Percentiles rank a stretch among this genome's conserved stretches.
These are phyloP conservation scores for Spodoptera exigua DNA, from an alignment of 2,888 invertebrate genomes.

Conservation along the genomic window DNA sequence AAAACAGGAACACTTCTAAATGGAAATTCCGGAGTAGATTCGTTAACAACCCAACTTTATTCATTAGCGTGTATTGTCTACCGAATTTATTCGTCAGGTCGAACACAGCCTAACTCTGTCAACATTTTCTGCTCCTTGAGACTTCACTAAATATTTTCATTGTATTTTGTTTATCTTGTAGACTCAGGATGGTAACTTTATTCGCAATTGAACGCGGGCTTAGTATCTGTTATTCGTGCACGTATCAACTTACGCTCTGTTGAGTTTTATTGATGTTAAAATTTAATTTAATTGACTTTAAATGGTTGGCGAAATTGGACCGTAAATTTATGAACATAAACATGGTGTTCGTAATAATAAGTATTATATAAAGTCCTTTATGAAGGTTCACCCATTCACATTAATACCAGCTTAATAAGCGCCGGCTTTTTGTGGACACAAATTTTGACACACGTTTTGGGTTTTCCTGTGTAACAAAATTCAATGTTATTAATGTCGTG, in stretches of 20 bases:
- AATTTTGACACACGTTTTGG: conserved; percentile 38
- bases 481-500: conserved; percentile 17
- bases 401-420: conserved; percentile 45
- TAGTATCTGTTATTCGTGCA: conserved; percentile 61
- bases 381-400: conserved; percentile 22
- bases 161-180: conserved; percentile 81
- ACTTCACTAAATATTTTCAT: conserved; percentile 79
- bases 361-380: conserved; percentile 24
- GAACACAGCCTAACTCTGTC: conserved; percentile 74
- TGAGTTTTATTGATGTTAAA: conserved; percentile 40
- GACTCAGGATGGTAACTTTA: conserved; percentile 74
- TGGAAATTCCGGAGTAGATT: conserved; percentile 82
- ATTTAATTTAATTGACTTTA: conserved; percentile 18
- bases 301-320: conserved; percentile 5
- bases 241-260: conserved; percentile 50
- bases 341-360: conserved; percentile 13
- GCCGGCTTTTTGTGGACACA: conserved; percentile 33
- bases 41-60: conserved; percentile 87
- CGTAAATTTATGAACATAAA: conserved; percentile 11
- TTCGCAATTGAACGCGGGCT: conserved; percentile 73
- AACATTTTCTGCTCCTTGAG: conserved; percentile 73
- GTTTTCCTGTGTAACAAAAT: conserved; percentile 29
- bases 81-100: conserved; percentile 84
- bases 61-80: conserved; percentile 88
- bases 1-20: conserved; percentile 81